phyloP scores from a whole-genome alignment of 2,797 vertebrate genomes.

The Phataginus tricuspis region DNA sequence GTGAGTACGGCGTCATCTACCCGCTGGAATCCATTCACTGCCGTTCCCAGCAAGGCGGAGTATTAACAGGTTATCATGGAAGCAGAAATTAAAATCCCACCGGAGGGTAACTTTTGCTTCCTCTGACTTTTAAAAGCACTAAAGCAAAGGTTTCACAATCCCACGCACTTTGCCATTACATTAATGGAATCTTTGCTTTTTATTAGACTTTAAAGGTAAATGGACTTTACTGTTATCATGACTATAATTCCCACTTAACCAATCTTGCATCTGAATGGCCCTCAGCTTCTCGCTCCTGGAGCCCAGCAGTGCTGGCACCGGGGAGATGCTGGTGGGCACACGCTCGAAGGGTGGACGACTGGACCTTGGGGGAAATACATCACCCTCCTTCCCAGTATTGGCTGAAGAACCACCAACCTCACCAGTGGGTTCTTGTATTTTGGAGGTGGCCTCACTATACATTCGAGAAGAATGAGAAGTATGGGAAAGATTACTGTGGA shows the following conservation, averaged over 20 bases:
- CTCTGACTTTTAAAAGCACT: not conserved
- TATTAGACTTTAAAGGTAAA: not conserved
- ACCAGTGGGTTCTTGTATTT: fast-evolving
- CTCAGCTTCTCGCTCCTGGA: fast-evolving
- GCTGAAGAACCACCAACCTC: fast-evolving
- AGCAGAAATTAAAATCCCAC: not conserved
- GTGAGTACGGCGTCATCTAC: not conserved
- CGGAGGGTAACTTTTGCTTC: not conserved
- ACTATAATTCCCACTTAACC: no score
- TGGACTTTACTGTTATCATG: fast-evolving
- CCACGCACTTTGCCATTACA: fast-evolving
- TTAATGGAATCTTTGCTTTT: no score
- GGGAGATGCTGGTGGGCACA: fast-evolving
- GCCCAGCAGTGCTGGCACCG: fast-evolving
- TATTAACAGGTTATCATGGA: fast-evolving
- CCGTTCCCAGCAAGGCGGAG: no score
- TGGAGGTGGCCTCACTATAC: fast-evolving
- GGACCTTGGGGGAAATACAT: not conserved
- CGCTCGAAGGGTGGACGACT: fast-evolving
- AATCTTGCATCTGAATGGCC: fast-evolving
- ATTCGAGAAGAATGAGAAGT: not conserved
- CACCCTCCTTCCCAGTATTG: fast-evolving
- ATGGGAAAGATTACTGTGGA: fast-evolving
- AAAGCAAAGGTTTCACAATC: not conserved
- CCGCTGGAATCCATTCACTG: fast-evolving